Evolutionary conservation across 2,888 invertebrate species (phyloP), one percentile per base, ranked within the genome.

Genomic region (Zhuqinia jingwanae): DNA sequence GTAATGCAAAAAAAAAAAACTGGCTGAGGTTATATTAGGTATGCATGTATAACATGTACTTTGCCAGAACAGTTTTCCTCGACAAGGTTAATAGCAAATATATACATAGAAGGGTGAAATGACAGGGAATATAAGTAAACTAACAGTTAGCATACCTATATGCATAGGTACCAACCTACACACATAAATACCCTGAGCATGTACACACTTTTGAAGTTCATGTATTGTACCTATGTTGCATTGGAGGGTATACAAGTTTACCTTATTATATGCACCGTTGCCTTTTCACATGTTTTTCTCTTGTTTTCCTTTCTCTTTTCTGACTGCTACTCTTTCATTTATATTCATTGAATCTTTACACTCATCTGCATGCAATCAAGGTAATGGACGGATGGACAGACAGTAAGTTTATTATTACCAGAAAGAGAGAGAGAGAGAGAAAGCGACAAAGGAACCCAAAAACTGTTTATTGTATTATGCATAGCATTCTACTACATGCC

Each of bases 331-430:
- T 27, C 68, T 80, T 68, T 80, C 79, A 80, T 80, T 80, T 80
- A 80, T 80, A 80, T 80, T 80, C 79, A 80, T 80, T 80, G 79
- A 80, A 80, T 80, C 79, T 80, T 68, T 80, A 80, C 79, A 56
- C 79, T 68, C 65, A 80, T 81, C 81, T 73, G 73, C 73, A 81
- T 81, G 81, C 73, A 81, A 81, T 81, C 81, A 81, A 81, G 70
- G 81, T 81, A 81, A 81, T 81, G 81, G 81, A 81, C 70, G 81
- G 70, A 58, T 58, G 73, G 81, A 73, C 81, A 58, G 60, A 25
- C 47, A 20, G 22, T 50, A 20, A n/a, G 45, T 17, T 25, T 50
- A 50, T 50, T 50, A 73, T 25, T 50, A 45, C 25, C 30, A 73
- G 70, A 36, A 8, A 36, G 36, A 8, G 8, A 36, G 36, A 6